A percentile compares a stretch with the other conserved stretches of the same genome.
Conservation (phyloP, 2,113 vertebrate genomes). For the Prionailurus bengalensis region DNA sequence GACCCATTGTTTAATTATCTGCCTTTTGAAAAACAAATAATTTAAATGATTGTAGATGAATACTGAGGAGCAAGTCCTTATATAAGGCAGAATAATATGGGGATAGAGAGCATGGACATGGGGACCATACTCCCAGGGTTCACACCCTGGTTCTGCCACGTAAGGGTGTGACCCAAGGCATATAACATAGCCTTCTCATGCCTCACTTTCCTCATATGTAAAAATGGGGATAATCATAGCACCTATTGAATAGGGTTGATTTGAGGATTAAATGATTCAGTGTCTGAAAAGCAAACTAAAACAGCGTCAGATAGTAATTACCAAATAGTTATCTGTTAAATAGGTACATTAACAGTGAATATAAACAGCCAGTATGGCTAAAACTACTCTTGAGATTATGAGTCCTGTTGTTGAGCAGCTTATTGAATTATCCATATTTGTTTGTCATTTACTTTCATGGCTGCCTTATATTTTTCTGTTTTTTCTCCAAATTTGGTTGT, state of each 20-base stretch:
- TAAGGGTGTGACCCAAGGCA: too few relatives aligned
- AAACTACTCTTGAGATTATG: not conserved
- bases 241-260: not conserved
- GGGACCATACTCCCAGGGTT: not conserved
- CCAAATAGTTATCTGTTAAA: not conserved
- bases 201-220: not conserved
- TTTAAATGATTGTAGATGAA: constrained; percentile 16
- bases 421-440: not conserved
- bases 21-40: not conserved
- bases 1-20: not conserved
- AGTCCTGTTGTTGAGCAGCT: not conserved
- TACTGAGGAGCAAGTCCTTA: not conserved
- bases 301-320: not conserved
- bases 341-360: not conserved
- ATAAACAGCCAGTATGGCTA: not conserved
- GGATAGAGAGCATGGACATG: not conserved
- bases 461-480: not conserved
- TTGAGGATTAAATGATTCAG: not conserved
- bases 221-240: not conserved
- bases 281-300: not conserved
- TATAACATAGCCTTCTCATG: not conserved
- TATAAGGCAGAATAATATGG: not conserved
- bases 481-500: not conserved
- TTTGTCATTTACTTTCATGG: not conserved
- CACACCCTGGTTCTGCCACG: not conserved